Evolutionary conservation across 2,797 vertebrate species (phyloP).

Genomic region (Luscinia megarhynchos): DNA sequence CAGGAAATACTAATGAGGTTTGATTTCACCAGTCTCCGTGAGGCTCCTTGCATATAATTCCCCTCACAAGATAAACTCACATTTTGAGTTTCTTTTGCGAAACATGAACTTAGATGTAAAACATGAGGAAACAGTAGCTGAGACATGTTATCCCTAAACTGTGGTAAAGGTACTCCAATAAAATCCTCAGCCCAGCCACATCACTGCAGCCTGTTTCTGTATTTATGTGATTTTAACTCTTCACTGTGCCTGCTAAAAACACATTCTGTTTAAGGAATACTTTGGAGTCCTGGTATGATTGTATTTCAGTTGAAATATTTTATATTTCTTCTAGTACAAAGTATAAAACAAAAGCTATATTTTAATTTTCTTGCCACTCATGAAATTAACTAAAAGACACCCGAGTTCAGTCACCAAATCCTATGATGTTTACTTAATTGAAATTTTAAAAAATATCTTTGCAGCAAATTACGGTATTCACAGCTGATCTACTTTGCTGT

Average conservation of each 20-base stretch:
- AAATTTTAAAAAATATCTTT: background rate
- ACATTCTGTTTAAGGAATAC: background rate
- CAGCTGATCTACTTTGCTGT: background rate
- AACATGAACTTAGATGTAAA: background rate
- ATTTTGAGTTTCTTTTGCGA: background rate
- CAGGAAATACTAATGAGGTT: constrained; percentile 81
- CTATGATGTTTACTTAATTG: background rate
- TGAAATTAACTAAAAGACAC: background rate
- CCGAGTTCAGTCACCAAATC: background rate
- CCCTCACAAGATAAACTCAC: constrained; percentile 43
- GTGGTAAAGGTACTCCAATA: background rate
- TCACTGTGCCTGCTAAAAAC: background rate
- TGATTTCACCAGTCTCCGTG: constrained; percentile 56
- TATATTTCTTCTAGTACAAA: background rate
- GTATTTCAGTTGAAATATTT: background rate
- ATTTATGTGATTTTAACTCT: constrained; percentile 39
- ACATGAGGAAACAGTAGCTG: background rate
- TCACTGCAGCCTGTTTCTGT: constrained; percentile 11
- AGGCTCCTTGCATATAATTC: constrained; percentile 7
- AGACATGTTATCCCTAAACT: background rate
- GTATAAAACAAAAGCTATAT: background rate
- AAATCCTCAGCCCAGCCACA: background rate
- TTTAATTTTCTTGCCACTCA: background rate
- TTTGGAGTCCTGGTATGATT: background rate
- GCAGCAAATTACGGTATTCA: background rate